Evolutionary conservation across 2,888 invertebrate species (phyloP).

Genomic region (Ennomos fuscantarius): DNA sequence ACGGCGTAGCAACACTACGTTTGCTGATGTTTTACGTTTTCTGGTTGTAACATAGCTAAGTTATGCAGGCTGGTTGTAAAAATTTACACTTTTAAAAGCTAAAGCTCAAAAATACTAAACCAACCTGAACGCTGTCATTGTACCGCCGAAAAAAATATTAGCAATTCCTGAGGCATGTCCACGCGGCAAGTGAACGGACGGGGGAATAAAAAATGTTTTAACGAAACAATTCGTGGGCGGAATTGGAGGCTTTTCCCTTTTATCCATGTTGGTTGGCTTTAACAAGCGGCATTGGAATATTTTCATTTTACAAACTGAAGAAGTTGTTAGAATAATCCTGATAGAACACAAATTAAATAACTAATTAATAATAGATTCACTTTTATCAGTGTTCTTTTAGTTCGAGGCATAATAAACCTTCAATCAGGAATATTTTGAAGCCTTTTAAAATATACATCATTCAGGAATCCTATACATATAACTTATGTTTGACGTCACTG

Average conservation of each 20-base stretch:
- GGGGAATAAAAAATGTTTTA: slow-evolving; percentile 44
- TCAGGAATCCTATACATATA: too few species aligned
- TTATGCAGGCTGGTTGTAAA: too few species aligned
- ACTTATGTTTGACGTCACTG: too few species aligned
- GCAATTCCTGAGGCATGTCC: slow-evolving; percentile 46
- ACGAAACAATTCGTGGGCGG: slow-evolving; percentile 51
- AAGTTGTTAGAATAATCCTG: slow-evolving; percentile 16
- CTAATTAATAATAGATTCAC: too few species aligned
- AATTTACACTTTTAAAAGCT: too few species aligned
- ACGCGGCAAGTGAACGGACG: slow-evolving; percentile 51
- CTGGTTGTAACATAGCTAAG: too few species aligned
- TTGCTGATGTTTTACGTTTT: too few species aligned
- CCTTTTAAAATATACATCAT: too few species aligned
- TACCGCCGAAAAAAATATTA: slow-evolving; percentile 39
- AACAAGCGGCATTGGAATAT: slow-evolving; percentile 40
- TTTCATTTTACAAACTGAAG: slow-evolving; percentile 28
- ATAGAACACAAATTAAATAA: not conserved
- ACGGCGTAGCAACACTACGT: too few species aligned
- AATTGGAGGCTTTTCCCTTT: slow-evolving; percentile 52
- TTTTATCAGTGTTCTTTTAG: too few species aligned
- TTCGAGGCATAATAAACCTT: too few species aligned
- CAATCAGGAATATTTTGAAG: too few species aligned
- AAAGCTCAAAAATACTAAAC: slow-evolving; percentile 8
- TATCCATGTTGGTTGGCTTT: slow-evolving; percentile 45
- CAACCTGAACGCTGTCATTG: slow-evolving; percentile 36